Evolutionary conservation across 2,888 invertebrate genomes (phyloP), one percentile per base, ranked within the genome.

Genomic region (Agrotis segetum): DNA sequence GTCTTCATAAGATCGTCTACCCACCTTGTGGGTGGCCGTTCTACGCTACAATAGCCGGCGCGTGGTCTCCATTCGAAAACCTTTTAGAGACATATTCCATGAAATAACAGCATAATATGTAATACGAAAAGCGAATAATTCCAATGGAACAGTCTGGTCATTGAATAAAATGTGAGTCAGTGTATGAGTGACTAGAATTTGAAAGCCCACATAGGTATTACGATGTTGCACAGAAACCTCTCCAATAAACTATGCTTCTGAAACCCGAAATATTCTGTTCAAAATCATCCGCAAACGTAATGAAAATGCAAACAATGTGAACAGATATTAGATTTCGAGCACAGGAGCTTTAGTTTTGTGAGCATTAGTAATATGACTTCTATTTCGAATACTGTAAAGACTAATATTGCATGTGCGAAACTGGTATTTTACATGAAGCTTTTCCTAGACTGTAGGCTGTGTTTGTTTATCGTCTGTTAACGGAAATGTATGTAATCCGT

Each of bases 231-330:
- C 17, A 14, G 9, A 6, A 29, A 56, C 16, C 19, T 34, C 2
- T 14, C 19, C 9, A 14, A 50, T 29, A 29, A 29, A 29, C 16
- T 3, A 24, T 40, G 11, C n/a, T 24, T 62, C n/a, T 13, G 13
- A 3, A 40, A 50, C 9, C 16, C 24, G 13, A 14, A 34, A 62
- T 44, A 65, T 19, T 67, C 66, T 2, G 17, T 40, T 4, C 24
- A 34, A 50, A 63, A 50, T 67, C 40, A 63, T 50, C 40, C 13
- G 6, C 7, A n/a, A 64, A 40, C 21, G 34, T 17, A 14, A 34
- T 49, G 44, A 19, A 21, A 60, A 40, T 14, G 47, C 14, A 21
- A 66, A 60, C 49, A 61, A 14, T 40, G 16, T n/a, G 50, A 64
- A 40, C 44, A 13, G n/a, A 63, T 13, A 19, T 5, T 9, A 11